A percentile compares a stretch with the other conserved stretches of the same genome.
Evolutionary conservation across 2,888 invertebrate species (phyloP).

Genomic region (Folsomia candida): DNA sequence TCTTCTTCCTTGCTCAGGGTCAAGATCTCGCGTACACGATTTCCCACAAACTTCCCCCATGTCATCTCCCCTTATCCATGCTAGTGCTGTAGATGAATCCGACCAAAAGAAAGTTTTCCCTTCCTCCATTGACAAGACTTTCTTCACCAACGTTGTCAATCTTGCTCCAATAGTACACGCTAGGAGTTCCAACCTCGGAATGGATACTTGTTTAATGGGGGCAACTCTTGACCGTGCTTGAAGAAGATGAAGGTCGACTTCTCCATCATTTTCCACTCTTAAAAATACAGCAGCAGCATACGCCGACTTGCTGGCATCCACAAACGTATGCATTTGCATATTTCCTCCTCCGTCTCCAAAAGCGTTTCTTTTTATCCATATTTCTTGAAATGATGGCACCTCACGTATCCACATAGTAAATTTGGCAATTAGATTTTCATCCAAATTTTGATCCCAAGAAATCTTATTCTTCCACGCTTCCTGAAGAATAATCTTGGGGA

Average conservation of each 20-base stretch:
- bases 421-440: too few species aligned
- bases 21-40: not conserved
- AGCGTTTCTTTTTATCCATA: conserved; percentile 45
- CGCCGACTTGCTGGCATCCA: conserved; percentile 49
- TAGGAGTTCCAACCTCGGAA: conserved; percentile 51
- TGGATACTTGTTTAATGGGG: conserved; percentile 46
- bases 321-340: too few species aligned
- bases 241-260: conserved; percentile 45
- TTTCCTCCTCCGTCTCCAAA: too few species aligned
- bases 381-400: too few species aligned
- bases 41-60: conserved; percentile 28
- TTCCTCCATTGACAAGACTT: not conserved
- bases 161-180: conserved; percentile 36
- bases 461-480: conserved; percentile 25
- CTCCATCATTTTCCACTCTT: too few species aligned
- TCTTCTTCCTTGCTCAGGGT: not conserved
- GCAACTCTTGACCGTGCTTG: conserved; percentile 51
- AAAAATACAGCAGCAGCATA: too few species aligned
- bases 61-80: conserved; percentile 9
- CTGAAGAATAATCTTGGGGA: conserved; percentile 32
- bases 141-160: not conserved
- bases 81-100: conserved; percentile 13
- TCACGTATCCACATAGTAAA: too few species aligned
- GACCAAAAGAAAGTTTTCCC: not conserved
- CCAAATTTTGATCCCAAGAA: conserved; percentile 31